Evolutionary conservation across 2,888 invertebrate species (phyloP).

Genomic region (Heteropelma amictum): DNA sequence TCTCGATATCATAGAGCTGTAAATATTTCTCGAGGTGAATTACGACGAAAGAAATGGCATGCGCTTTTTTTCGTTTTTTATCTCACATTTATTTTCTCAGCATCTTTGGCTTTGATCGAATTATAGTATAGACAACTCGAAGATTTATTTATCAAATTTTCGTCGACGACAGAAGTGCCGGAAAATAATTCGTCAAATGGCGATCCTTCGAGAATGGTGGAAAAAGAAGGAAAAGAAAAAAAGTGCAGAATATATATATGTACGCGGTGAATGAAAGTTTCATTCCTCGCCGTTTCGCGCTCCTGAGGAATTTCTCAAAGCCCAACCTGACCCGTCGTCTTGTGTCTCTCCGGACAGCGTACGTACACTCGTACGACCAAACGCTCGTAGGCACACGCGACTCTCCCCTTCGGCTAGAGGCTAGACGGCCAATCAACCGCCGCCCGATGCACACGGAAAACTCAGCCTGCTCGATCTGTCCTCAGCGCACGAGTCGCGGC

Average conservation of each 20-base stretch:
- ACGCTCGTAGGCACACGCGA: not conserved
- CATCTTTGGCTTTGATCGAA: too few species aligned
- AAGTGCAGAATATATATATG: slow-evolving; percentile 33
- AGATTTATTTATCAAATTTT: too few species aligned
- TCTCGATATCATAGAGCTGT: not conserved
- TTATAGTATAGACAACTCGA: too few species aligned
- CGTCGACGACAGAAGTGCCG: too few species aligned
- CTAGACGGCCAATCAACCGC: slow-evolving; percentile 47
- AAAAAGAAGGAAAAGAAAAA: slow-evolving; percentile 37
- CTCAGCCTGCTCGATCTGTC: slow-evolving; percentile 6
- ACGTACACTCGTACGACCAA: not conserved
- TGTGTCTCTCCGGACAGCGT: not conserved
- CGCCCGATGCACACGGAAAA: slow-evolving; percentile 25
- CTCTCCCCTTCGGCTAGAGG: slow-evolving; percentile 35
- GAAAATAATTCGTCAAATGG: too few species aligned
- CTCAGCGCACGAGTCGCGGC: not conserved
- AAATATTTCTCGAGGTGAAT: not conserved
- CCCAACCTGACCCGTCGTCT: slow-evolving; percentile 33
- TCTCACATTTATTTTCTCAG: too few species aligned
- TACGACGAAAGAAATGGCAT: too few species aligned
- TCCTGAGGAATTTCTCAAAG: slow-evolving; percentile 27
- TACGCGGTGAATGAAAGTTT: slow-evolving; percentile 13
- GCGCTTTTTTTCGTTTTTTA: too few species aligned
- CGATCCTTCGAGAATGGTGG: too few species aligned
- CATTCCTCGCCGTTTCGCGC: slow-evolving; percentile 23